Evolutionary conservation across 2,888 invertebrate genomes (phyloP), one percentile per base, ranked within the genome.

Genomic region (Campaea margaritaria): DNA sequence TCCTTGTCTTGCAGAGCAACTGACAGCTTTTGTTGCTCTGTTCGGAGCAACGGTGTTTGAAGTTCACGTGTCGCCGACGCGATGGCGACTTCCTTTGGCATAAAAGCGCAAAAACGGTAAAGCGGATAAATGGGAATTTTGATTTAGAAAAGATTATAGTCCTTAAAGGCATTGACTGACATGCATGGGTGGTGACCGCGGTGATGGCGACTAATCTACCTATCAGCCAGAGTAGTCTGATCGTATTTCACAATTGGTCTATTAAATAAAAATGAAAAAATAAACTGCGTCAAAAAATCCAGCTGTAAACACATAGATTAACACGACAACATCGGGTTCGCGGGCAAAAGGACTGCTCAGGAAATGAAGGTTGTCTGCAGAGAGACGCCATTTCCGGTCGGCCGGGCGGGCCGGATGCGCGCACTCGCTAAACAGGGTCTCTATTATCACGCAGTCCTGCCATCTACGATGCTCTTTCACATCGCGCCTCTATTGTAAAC

Each of bases 321-420:
- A 61, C 62, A 31, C 58, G 54, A 62, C 57, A 46, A 66, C 66
- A 67, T 64, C 68, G 67, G 64, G 73, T 67, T 63, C 64, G 69
- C 55, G 68, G 57, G 70, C 76, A 80, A 85, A 86, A 85, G 84
- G 83, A 81, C 78, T 78, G 72, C 73, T 59, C 77, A 78, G 89
- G 89, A 89, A 89, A 90, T 90, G 86, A 88, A 86, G 85, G 86
- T 85, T 87, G 88, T 88, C 86, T 85, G 81, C 76, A 79, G 85
- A 82, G 79, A 73, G 83, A 69, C 72, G 78, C 80, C 86, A 89
- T 88, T 89, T 89, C 89, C 89, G 81, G 73, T 71, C 79, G 76
- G 76, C 31, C 31, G 31, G 9, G 31, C 31, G 31, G 21, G 59
- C 83, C 83, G 84, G 86, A 83, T 68, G 76, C 78, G 71, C 66